Base-by-base conservation (phyloP, 1,140 invertebrate species). In the Dendroctonus valens region DNA sequence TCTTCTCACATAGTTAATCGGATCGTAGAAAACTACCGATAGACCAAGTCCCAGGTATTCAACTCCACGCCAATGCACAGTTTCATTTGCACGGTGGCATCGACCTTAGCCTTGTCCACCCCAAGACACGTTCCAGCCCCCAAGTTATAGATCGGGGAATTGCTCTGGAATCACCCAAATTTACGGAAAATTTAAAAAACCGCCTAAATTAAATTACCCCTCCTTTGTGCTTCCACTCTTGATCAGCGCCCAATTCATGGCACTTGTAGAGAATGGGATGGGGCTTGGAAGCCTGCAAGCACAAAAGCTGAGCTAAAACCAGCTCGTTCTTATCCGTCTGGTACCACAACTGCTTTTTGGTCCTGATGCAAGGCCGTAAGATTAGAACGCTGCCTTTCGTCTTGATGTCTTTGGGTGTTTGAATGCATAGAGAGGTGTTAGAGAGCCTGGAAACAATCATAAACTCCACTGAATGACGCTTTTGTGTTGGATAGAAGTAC, bases 221-320 rank as follows among this genome's bases (percentile, higher is more conserved):
- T 59, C 83, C 83, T 70, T 87, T 89, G 72, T 91, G 86, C 59
- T 86, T 87, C 95, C 94, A 98, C 69, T 93, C 91, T 79, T 97
- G 95, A 69, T 89, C 84, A 0, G 91, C 92, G 12, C 91, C 88
- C 83, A 93, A 90, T 77, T 96, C 93, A 76, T 96, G 93, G 75
- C 96, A 98, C 80, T 97, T 97, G 60, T 88, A 87, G 7, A 97
- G 79, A 51, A 86, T 80, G 0, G 92, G 91, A 49, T 76, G 72
- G 41, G 83, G 79, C 41, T 85, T 81, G 49, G 84, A 79, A 4
- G 90, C 87, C 79, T 97, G 93, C 60, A 98, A 74, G 76, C 96
- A 98, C 0, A 96, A 78, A 26, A 93, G 81, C 69, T 92, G 87
- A 2, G 89, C 90, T 39, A 98, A 80, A 11, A 95, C 86, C n/a